These are phyloP conservation scores for Brachypteracias leptosomus DNA, from an alignment of 2,113 vertebrate species.

Conservation along the genomic window DNA sequence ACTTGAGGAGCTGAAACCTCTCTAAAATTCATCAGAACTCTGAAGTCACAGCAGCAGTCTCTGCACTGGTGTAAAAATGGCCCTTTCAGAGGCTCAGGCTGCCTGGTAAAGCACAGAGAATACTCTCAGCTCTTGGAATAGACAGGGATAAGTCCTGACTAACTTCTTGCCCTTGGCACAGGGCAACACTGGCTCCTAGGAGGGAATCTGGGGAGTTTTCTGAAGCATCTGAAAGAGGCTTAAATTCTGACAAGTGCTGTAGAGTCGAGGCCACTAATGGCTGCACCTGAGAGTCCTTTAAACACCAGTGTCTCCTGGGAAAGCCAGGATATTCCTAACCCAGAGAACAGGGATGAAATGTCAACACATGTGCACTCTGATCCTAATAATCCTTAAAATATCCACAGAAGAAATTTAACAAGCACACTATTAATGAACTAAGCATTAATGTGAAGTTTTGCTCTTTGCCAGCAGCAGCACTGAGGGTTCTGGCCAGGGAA, in stretches of 20 bases:
- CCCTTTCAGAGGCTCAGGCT: not conserved
- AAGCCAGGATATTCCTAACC: not conserved
- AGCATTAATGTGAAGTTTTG: not conserved
- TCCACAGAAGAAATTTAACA: not conserved
- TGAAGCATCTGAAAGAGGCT: not conserved
- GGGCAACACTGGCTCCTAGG: not conserved
- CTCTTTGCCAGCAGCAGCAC: not conserved
- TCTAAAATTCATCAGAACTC: not conserved
- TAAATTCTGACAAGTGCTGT: not conserved
- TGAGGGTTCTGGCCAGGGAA: not conserved
- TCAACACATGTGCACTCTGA: not conserved
- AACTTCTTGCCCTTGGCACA: not conserved
- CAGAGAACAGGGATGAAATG: not conserved
- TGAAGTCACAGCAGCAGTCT: not conserved
- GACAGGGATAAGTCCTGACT: not conserved
- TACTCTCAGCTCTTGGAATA: not conserved
- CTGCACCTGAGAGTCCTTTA: not conserved
- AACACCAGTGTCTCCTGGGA: not conserved
- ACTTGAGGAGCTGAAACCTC: not conserved
- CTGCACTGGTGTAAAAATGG: not conserved
- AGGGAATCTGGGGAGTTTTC: not conserved
- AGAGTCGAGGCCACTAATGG: not conserved
- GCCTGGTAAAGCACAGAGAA: accelerated
- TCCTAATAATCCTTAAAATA: not conserved
- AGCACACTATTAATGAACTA: not conserved